These are phyloP conservation scores for Cryptus viduatorius DNA, from an alignment of 2,888 invertebrate species.

Conservation along the genomic window DNA sequence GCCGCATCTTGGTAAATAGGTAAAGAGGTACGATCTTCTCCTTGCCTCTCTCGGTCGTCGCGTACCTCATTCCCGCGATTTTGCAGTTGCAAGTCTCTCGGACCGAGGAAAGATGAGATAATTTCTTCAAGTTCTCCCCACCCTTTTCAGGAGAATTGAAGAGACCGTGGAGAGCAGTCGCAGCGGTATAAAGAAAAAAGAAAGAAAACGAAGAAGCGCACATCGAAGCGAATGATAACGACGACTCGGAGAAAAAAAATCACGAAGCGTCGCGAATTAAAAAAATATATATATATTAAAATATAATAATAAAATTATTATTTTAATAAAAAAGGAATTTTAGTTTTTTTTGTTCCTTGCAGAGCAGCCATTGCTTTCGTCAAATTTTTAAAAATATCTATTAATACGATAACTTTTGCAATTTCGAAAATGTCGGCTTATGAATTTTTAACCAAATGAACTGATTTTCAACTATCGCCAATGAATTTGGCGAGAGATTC, in stretches of 20 bases:
- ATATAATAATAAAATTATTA: too few relatives aligned
- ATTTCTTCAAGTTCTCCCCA: neutral
- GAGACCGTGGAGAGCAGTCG: neutral
- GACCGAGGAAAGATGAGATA: neutral
- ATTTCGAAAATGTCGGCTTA: too few relatives aligned
- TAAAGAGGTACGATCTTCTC: conserved; percentile 75
- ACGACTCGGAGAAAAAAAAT: neutral
- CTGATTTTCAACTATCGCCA: too few relatives aligned
- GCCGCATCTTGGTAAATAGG: conserved; percentile 80
- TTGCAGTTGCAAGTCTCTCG: neutral
- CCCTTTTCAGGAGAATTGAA: neutral
- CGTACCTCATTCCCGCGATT: conserved; percentile 26
- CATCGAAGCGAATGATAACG: conserved; percentile 1
- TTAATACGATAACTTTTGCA: neutral
- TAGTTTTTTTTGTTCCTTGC: too few relatives aligned
- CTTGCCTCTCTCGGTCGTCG: conserved; percentile 56
- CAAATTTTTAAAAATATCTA: too few relatives aligned
- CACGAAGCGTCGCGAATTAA: neutral
- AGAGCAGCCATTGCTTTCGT: neutral
- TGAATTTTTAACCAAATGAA: too few relatives aligned
- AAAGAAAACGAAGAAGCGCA: neutral
- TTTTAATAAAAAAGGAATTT: too few relatives aligned
- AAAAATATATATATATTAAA: too few relatives aligned
- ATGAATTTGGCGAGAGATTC: too few relatives aligned
- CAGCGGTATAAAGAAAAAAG: too few relatives aligned